Base-by-base conservation (phyloP, 2,113 vertebrate genomes). In the Rhinichthys klamathensis region DNA sequence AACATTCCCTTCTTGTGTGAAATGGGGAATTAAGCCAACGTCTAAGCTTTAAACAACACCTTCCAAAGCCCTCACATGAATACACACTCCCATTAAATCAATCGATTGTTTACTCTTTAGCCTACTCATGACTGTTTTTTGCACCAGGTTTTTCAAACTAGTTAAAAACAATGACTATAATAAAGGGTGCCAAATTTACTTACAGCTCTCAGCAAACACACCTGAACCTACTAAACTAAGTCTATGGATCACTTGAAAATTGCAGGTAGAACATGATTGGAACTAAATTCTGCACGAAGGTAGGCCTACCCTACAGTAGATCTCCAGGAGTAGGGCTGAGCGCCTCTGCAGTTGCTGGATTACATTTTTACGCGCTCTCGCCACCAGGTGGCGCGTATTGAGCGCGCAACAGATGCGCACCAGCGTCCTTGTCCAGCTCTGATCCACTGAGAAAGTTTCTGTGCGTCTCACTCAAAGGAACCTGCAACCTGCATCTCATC, bases 341-440 rank as follows among this genome's bases (percentile, higher is more conserved):
- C 18, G 4, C 44, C 38, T 49, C 61, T 54, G 49, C 49, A 25
- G 16, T 18, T 61, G 60, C 18, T 16, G 77, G n/a, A 32, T 58
- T 80, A 18, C 8, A 54, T 27, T 9, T 27, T 44, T 54, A 79
- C 46, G 67, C 69, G 74, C 44, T 38, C 15, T 84, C n/a, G 87
- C 93, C 93, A 93, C 90, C 84, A 94, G 93, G 80, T 90, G 92
- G 93, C 93, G 91, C 87, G 61, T 90, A 87, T 85, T 85, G 86
- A 89, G 86, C 88, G 77, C 46, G 63, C 80, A 67, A 77, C 46
- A 32, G 10, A 51, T 2, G 30, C 27, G 46, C 30, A 3, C 9
- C 21, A 21, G 83, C 3, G 25, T 30, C 10, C 35, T 12, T 82
- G 46, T n/a, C 54, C 25, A 46, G n/a, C 46, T 61, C 15, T 18